Evolutionary conservation across 2,113 vertebrate species (phyloP).

Genomic region (Cebidichthys violaceus): DNA sequence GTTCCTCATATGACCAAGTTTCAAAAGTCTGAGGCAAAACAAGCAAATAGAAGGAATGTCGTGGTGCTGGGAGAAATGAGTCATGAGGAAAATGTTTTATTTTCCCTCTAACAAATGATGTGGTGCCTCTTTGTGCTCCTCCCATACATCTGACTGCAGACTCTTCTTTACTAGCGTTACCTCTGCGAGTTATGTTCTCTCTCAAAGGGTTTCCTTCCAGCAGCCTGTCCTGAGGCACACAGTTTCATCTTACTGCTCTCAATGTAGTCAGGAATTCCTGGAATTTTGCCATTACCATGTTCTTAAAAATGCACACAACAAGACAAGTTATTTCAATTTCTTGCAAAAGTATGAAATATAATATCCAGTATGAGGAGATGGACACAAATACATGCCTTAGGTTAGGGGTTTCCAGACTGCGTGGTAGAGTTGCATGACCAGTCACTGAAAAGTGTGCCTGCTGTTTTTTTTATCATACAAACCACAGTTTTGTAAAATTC

Average conservation of each 20-base stretch:
- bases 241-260: neutral
- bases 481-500: neutral
- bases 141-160: neutral
- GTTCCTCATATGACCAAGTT: neutral
- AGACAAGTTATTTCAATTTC: neutral
- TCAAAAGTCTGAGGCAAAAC: neutral
- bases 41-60: conserved; percentile 43
- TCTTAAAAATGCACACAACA: neutral
- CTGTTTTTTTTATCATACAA: neutral
- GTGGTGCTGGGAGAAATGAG: conserved; percentile 71
- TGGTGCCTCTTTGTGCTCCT: conserved; percentile 9
- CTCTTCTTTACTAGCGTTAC: neutral
- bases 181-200: conserved; percentile 1
- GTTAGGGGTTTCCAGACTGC: neutral
- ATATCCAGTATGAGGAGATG: neutral
- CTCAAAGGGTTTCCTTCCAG: neutral
- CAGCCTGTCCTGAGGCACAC: neutral
- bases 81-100: conserved; percentile 61
- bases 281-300: neutral
- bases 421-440: neutral
- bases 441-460: neutral
- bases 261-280: neutral
- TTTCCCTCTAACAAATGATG: conserved; percentile 11
- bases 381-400: neutral
- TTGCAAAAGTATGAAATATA: neutral